phyloP scores from a whole-genome alignment of 2,113 vertebrate genomes.

The Butorides virescens region DNA sequence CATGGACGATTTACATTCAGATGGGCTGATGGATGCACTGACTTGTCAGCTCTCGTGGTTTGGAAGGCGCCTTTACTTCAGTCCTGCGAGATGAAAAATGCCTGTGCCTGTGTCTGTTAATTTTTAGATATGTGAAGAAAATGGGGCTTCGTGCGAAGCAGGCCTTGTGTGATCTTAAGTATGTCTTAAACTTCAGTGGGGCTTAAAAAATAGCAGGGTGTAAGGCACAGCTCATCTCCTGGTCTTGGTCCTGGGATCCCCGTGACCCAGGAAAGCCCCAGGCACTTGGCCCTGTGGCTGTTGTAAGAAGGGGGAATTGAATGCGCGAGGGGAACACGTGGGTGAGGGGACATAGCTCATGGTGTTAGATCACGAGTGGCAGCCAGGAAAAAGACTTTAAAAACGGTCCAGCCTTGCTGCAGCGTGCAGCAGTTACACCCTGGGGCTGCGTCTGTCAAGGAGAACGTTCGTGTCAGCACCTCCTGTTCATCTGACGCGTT shows the following conservation, averaged over 20 bases:
- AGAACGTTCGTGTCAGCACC: rapidly evolving
- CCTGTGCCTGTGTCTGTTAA: too few relatives aligned
- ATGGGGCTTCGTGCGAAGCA: neutral
- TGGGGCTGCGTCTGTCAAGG: rapidly evolving
- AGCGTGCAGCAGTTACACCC: rapidly evolving
- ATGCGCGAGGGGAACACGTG: rapidly evolving
- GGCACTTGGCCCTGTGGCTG: neutral
- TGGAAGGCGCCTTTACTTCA: neutral
- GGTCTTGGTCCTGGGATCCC: neutral
- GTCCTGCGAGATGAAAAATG: neutral
- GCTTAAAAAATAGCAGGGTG: neutral
- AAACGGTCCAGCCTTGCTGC: neutral
- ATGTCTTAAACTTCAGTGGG: neutral
- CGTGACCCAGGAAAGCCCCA: neutral
- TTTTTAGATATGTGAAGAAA: neutral
- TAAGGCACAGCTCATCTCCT: neutral
- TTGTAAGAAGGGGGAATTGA: neutral
- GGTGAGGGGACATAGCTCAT: neutral
- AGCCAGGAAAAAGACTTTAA: neutral
- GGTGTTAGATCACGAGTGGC: rapidly evolving
- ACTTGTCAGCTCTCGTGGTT: neutral
- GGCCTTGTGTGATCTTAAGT: neutral
- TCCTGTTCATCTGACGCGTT: neutral
- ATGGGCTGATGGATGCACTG: rapidly evolving
- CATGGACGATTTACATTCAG: neutral